These are phyloP conservation scores for Phenganax stokvisi DNA, from an alignment of 92 coral and sea anemone species.

Conservation along the genomic window DNA sequence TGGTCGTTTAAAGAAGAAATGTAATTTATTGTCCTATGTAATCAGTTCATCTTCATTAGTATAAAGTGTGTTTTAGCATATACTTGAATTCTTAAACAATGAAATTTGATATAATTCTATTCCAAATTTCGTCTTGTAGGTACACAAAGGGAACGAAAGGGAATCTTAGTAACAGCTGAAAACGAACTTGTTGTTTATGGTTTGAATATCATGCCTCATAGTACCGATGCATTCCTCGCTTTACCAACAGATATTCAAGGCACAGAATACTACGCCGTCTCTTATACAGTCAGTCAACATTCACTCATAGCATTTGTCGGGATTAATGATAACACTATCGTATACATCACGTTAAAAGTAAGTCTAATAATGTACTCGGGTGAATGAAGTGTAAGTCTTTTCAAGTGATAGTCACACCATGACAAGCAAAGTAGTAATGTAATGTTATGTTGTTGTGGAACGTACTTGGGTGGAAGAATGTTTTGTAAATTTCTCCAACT, in stretches of 20 bases:
- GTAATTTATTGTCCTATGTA: too few relatives aligned
- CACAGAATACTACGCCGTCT: slow-evolving; percentile 61
- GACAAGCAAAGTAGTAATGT: too few relatives aligned
- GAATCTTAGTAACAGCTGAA: slow-evolving; percentile 61
- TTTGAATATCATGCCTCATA: slow-evolving; percentile 30
- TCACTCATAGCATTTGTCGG: slow-evolving; percentile 72
- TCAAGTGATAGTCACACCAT: too few relatives aligned
- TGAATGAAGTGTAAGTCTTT: too few relatives aligned
- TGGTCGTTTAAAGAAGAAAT: too few relatives aligned
- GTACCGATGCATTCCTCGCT: slow-evolving; percentile 75
- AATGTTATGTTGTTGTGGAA: too few relatives aligned
- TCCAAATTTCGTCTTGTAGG: neutral
- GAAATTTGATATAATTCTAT: neutral
- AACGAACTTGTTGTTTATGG: slow-evolving; percentile 67
- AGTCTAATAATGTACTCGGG: too few relatives aligned
- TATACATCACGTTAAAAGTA: slow-evolving; percentile 12
- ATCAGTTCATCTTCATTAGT: too few relatives aligned
- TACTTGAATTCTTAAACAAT: too few relatives aligned
- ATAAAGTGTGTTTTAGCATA: too few relatives aligned
- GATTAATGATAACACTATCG: slow-evolving; percentile 45
- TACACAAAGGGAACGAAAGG: slow-evolving; percentile 49
- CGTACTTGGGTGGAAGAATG: too few relatives aligned
- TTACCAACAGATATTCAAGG: slow-evolving; percentile 59
- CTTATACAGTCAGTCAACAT: slow-evolving; percentile 45
- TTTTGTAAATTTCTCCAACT: too few relatives aligned